Evolutionary conservation across 1,140 invertebrate genomes (phyloP).

Genomic region (Nephotettix cincticeps): DNA sequence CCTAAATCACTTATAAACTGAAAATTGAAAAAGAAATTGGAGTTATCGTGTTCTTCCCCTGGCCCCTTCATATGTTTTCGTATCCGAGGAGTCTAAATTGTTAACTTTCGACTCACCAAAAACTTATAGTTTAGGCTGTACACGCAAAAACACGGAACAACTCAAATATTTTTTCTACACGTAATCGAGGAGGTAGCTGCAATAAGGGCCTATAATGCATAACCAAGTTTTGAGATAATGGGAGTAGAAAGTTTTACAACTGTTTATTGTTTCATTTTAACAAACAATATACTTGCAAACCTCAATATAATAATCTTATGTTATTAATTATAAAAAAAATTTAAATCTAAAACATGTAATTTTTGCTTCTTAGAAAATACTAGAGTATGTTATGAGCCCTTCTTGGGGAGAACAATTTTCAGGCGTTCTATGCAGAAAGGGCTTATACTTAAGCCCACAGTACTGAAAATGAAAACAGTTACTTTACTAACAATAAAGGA

Average conservation of each 20-base stretch:
- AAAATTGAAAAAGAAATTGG: too few species aligned
- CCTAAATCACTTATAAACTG: too few species aligned
- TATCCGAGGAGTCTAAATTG: too few species aligned
- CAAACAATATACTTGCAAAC: neutral
- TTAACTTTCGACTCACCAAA: too few species aligned
- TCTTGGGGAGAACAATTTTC: conserved; percentile 22
- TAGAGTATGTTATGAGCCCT: conserved; percentile 10
- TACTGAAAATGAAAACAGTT: conserved; percentile 2
- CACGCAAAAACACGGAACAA: too few species aligned
- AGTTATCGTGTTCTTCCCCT: too few species aligned
- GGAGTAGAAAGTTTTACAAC: neutral
- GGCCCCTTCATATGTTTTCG: too few species aligned
- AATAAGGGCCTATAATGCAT: neutral
- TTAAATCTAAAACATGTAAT: neutral
- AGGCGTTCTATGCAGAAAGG: conserved; percentile 19
- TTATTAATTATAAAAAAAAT: conserved; percentile 20
- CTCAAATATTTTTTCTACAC: too few species aligned
- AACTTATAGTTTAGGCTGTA: too few species aligned
- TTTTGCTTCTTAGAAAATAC: conserved; percentile 18
- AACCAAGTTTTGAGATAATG: conserved; percentile 13
- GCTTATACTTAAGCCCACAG: conserved; percentile 16
- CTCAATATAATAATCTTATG: conserved; percentile 1
- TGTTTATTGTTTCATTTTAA: neutral
- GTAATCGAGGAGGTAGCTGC: conserved; percentile 16
- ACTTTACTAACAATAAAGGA: too few species aligned